Percentiles rank a stretch among this genome's conserved stretches.
These are phyloP conservation scores for Tanytarsus gracilentus DNA, from an alignment of 2,888 invertebrate genomes.

Conservation along the genomic window DNA sequence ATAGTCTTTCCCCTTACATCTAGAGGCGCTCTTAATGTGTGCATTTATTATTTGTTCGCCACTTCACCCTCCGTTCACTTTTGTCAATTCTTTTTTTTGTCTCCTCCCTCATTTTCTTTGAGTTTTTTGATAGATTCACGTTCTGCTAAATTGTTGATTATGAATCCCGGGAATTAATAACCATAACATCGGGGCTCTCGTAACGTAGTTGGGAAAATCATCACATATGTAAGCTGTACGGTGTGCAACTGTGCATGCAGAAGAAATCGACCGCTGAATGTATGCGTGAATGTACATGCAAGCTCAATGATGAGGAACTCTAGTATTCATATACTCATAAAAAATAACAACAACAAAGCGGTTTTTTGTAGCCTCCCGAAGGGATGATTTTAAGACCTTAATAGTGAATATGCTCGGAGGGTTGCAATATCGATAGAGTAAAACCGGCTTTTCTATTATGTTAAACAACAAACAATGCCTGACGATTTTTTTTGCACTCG, in stretches of 20 bases:
- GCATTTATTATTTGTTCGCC: slow-evolving; percentile 20
- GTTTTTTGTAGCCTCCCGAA: neutral
- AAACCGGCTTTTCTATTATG: slow-evolving; percentile 19
- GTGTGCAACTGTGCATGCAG: slow-evolving; percentile 16
- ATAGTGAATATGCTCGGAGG: neutral
- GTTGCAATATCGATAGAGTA: neutral
- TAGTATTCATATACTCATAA: too few relatives aligned
- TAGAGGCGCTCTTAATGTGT: neutral
- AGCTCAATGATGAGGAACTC: too few relatives aligned
- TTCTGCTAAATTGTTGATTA: slow-evolving; percentile 19
- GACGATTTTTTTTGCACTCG: neutral
- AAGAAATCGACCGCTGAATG: too few relatives aligned
- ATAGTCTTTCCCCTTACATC: neutral
- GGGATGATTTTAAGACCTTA: neutral
- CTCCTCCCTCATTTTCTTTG: too few relatives aligned
- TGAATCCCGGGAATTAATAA: slow-evolving; percentile 21
- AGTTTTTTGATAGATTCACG: neutral
- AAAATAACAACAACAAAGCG: slow-evolving; percentile 18
- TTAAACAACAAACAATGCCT: neutral
- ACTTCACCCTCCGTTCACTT: too few relatives aligned
- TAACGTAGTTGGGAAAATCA: slow-evolving; percentile 16
- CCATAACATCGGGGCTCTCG: slow-evolving; percentile 16
- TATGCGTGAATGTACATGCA: neutral
- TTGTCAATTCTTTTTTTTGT: too few relatives aligned
- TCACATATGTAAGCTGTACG: slow-evolving; percentile 17